Base-by-base conservation (phyloP, 2,888 invertebrate species). In the Sesamia inferens region DNA sequence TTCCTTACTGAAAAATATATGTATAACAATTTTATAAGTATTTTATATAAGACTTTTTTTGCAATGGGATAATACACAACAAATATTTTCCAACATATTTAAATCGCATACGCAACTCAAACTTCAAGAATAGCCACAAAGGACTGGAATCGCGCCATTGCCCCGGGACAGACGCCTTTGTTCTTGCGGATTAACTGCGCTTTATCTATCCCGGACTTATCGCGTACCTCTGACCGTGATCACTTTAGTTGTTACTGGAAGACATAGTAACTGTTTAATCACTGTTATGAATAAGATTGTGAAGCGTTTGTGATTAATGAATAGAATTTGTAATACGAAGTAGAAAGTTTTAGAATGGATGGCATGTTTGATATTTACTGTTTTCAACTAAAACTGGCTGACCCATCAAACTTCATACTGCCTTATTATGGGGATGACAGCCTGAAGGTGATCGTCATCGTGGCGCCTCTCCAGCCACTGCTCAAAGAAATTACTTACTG, bases 181-280 rank as follows among this genome's bases (percentile, higher is more conserved):
- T 94, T 92, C 92, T 87, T 71, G 76, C 70, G 90, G 92, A 93
- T 94, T 92, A 92, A 89, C 89, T 83, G 77, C 76, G 82, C 86
- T 90, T 92, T 93, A 94, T 94, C 94, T 90, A 84, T 79, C 77
- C 81, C 68, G 83, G 85, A 85, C 89, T 90, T 92, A 92, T 92
- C 90, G 81, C 74, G 83, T 86, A 89, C 89, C 92, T 92, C 92
- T 90, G 90, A 91, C 91, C 90, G 85, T 84, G 74, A 79, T 88
- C 85, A 83, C 82, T 82, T 71, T 82, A 79, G 82, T 78, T 85
- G 76, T 80, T 83, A 79, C 81, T 80, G 57, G 39, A 71, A 54
- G 14, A 31, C 65, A 68, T 57, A 76, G 79, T 83, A 76, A 74
- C 74, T 68, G 64, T 61, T 82, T 42, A 48, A 66, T 54, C 57